phyloP scores from a whole-genome alignment of 2,888 invertebrate species.

The Drymonia ruficornis region DNA sequence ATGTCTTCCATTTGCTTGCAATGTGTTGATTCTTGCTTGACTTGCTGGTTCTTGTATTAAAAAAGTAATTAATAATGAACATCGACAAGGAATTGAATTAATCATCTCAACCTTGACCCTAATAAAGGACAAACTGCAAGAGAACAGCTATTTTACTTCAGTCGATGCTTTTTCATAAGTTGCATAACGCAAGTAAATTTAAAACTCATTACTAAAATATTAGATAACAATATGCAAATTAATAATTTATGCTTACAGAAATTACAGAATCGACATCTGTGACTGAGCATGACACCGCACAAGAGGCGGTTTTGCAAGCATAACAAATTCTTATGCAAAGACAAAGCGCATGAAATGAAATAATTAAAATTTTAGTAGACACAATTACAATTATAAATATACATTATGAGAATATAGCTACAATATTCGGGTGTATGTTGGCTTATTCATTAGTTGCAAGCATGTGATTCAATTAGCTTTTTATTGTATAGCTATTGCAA shows the following conservation, averaged over 20 bases:
- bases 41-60: too few relatives aligned
- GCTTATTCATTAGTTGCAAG: constrained; percentile 26
- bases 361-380: constrained; percentile 22
- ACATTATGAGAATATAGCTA: constrained; percentile 21
- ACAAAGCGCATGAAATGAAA: constrained; percentile 30
- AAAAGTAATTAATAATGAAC: not conserved
- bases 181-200: not conserved
- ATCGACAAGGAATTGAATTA: not conserved
- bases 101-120: not conserved
- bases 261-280: constrained; percentile 16
- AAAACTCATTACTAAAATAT: constrained; percentile 2
- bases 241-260: not conserved
- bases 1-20: too few relatives aligned
- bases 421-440: constrained; percentile 13
- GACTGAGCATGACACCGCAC: constrained; percentile 39
- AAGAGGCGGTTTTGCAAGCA: constrained; percentile 39
- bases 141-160: not conserved
- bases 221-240: not conserved
- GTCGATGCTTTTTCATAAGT: not conserved
- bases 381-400: constrained; percentile 23
- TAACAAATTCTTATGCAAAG: constrained; percentile 35
- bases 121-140: not conserved
- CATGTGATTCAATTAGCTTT: constrained; percentile 58
- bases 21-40: too few relatives aligned
- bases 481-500: constrained; percentile 59